Base-by-base conservation (phyloP, 2,888 invertebrate genomes). In the Endotricha flammealis region DNA sequence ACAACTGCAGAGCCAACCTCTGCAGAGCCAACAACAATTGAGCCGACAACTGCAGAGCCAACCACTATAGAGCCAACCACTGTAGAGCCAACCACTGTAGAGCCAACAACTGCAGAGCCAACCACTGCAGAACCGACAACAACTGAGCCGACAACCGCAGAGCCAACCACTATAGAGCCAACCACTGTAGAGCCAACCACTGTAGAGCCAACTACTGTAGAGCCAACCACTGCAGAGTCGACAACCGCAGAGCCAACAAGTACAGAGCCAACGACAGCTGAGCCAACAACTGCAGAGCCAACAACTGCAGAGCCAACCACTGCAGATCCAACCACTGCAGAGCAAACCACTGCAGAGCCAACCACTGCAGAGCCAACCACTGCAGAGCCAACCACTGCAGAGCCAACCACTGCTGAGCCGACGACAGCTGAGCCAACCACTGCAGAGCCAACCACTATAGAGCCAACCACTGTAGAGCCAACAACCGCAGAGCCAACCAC, bases 361-460 rank as follows among this genome's bases (percentile, higher is more conserved):
- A 29, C 11, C 14, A 36, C 33, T 16, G 17, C 8, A 12, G 25
- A 25, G n/a, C 6, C n/a, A 12, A 25, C 32, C 12, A 12, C 10
- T 11, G 16, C 6, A 8, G 22, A 17, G n/a, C 22, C 11, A 11
- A 38, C 25, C 8, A 28, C 29, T 7, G 31, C 38, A 10, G 24
- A 41, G 2, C 4, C n/a, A 1, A 6, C 34, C 2, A 39, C 29
- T n/a, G 30, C 33, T 10, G 28, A 30, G 9, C 7, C 9, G 3
- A 23, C 23, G 3, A 23, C 23, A n/a, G 9, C 4, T 9, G 29
- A 33, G 13, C 23, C 20, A 7, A 29, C 36, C 10, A 34, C 34
- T 1, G 29, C 8, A 24, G 32, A 32, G 20, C 12, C 31, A 4
- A 38, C 32, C n/a, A n/a, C n/a, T n/a, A n/a, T n/a, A n/a, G n/a